phyloP scores from a whole-genome alignment of 2,113 vertebrate genomes.

The Athene noctua region DNA sequence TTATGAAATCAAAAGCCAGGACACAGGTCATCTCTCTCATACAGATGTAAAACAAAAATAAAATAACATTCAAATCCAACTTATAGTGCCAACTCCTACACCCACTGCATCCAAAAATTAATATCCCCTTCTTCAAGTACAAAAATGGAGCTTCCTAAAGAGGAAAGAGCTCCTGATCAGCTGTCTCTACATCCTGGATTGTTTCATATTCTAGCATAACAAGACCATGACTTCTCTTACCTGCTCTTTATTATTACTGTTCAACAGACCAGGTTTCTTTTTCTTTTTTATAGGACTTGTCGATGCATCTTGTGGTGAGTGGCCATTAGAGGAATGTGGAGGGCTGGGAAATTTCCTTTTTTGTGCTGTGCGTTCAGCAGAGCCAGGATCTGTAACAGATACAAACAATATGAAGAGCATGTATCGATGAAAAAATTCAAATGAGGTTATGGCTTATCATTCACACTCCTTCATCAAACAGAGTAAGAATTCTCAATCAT shows the following conservation, averaged over 20 bases:
- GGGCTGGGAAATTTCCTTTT: constrained; percentile 95
- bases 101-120: neutral
- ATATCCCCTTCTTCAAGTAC: neutral
- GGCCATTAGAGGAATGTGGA: constrained; percentile 95
- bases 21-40: neutral
- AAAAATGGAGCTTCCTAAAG: neutral
- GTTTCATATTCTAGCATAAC: neutral
- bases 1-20: neutral
- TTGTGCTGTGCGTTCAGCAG: constrained; percentile 85
- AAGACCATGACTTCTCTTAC: constrained; percentile 72
- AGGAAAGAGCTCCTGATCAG: neutral
- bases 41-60: neutral
- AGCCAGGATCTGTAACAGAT: constrained; percentile 84
- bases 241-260: constrained; percentile 93
- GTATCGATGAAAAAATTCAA: neutral
- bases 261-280: constrained; percentile 94
- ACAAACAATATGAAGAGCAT: neutral
- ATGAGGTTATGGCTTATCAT: neutral
- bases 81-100: neutral
- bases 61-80: neutral
- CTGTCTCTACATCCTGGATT: neutral
- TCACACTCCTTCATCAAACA: neutral
- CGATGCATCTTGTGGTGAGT: constrained; percentile 92
- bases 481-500: neutral
- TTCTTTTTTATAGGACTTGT: constrained; percentile 97